phyloP scores from a whole-genome alignment of 2,797 vertebrate genomes.

The Oophaga sylvatica region DNA sequence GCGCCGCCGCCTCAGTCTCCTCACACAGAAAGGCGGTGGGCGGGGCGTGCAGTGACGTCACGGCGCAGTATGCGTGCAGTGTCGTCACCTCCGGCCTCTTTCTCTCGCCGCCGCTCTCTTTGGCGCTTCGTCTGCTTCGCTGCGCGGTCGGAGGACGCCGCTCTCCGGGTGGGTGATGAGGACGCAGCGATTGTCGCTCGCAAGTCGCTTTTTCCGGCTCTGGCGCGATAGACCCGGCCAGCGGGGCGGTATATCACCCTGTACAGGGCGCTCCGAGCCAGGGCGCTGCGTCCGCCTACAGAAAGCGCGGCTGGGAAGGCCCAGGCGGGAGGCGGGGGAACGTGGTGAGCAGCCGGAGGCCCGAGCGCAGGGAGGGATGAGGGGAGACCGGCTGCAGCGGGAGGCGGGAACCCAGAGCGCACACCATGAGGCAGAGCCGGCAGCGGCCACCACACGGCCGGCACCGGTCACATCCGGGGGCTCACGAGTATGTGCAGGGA shows the following conservation, averaged over 20 bases:
- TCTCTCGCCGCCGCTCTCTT: constrained; percentile 24
- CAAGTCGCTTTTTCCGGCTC: too few species aligned
- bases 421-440: too few species aligned
- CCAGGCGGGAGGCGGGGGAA: not conserved
- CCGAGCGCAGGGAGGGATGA: not conserved
- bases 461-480: too few species aligned
- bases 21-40: constrained; percentile 10
- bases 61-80: not conserved
- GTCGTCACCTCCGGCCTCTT: constrained; percentile 21
- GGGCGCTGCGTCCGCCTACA: not conserved
- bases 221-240: not conserved
- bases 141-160: not conserved
- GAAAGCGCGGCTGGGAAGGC: not conserved
- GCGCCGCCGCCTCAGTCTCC: constrained; percentile 19
- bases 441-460: too few species aligned
- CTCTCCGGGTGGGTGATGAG: constrained; percentile 12
- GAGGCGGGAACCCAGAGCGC: not conserved
- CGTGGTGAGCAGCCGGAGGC: not conserved
- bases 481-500: not conserved
- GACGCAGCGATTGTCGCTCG: not conserved
- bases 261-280: constrained; percentile 17
- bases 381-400: not conserved
- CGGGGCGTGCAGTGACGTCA: not conserved
- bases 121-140: not conserved
- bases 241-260: constrained; percentile 17